These are phyloP conservation scores for Drosophila simulans DNA, from an alignment of 1,140 invertebrate species.

Conservation along the genomic window DNA sequence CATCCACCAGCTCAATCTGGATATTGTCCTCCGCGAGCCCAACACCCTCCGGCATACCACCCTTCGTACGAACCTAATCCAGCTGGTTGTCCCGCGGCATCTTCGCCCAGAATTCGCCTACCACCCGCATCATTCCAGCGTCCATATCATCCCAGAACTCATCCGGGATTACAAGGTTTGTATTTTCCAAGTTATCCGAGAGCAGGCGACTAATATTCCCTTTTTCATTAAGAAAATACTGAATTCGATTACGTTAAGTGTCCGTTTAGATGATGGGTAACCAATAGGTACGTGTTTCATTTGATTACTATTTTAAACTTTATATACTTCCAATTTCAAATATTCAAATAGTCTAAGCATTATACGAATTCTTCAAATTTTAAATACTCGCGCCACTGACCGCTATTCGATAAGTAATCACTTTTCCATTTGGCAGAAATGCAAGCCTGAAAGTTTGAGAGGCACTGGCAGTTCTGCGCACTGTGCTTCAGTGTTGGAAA, in stretches of 20 bases:
- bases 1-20: too few species aligned
- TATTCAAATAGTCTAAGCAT: too few species aligned
- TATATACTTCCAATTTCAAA: too few species aligned
- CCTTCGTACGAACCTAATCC: not conserved
- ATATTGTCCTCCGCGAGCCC: not conserved
- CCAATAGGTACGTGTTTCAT: too few species aligned
- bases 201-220: too few species aligned
- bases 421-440: not conserved
- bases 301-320: too few species aligned
- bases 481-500: not conserved
- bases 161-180: not conserved
- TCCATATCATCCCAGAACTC: not conserved
- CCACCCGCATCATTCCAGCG: too few species aligned
- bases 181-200: not conserved
- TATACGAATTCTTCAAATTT: too few species aligned
- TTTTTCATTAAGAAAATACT: not conserved
- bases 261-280: not conserved
- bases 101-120: not conserved
- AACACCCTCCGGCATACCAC: too few species aligned
- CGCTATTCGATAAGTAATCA: not conserved
- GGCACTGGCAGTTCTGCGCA: not conserved
- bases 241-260: conserved; percentile 5
- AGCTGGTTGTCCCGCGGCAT: not conserved
- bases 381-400: not conserved
- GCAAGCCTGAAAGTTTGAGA: not conserved